A percentile compares a stretch with the other conserved stretches of the same genome.
phyloP scores from a whole-genome alignment of 2,113 vertebrate genomes.

The Sapayoa aenigma region DNA sequence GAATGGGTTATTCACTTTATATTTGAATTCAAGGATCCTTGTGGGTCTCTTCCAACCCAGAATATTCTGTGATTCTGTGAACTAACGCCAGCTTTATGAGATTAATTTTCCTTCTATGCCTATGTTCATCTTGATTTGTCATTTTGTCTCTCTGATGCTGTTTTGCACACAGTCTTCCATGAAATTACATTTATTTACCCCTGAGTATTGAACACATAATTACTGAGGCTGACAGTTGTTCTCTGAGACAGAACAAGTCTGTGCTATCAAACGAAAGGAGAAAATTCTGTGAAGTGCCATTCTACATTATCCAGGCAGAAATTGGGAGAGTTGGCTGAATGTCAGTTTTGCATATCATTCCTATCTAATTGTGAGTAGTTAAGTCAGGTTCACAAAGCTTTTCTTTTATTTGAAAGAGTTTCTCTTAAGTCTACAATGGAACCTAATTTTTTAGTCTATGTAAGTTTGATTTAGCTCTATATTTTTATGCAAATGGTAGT shows the following conservation, averaged over 20 bases:
- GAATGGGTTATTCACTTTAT: background rate
- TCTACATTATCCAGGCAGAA: background rate
- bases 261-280: background rate
- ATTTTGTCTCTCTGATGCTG: background rate
- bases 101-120: background rate
- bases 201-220: background rate
- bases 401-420: background rate
- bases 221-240: background rate
- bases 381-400: background rate
- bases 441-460: background rate
- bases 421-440: background rate
- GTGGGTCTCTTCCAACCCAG: background rate
- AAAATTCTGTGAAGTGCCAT: background rate
- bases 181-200: background rate
- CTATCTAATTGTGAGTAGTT: background rate
- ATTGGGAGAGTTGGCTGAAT: background rate
- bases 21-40: background rate
- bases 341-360: background rate
- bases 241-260: background rate
- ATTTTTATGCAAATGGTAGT: background rate
- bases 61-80: background rate
- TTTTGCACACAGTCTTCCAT: background rate
- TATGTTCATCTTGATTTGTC: background rate
- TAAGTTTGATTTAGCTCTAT: background rate
- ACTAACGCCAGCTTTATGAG: background rate